Evolutionary conservation across 2,113 vertebrate genomes (phyloP).

Genomic region (Lynx canadensis): DNA sequence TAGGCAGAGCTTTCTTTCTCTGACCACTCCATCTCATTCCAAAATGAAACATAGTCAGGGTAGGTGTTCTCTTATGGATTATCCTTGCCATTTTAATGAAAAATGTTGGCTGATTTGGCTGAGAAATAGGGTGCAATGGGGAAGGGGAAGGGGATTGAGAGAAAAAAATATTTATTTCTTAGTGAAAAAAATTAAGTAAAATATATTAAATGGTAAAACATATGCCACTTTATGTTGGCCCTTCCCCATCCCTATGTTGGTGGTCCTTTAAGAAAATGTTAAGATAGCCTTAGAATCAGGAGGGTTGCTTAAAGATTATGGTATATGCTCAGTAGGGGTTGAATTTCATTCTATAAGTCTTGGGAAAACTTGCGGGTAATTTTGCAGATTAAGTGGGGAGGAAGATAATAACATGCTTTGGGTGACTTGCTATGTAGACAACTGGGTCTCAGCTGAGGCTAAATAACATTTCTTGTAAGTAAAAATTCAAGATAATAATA

Average conservation of each 20-base stretch:
- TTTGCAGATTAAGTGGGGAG: background rate
- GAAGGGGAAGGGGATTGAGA: background rate
- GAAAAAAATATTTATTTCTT: background rate
- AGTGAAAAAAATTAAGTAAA: background rate
- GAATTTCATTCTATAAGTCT: background rate
- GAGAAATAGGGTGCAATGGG: background rate
- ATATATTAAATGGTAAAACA: background rate
- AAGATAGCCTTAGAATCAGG: background rate
- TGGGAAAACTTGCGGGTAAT: background rate
- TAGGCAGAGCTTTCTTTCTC: too few species aligned
- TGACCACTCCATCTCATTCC: background rate
- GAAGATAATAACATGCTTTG: background rate
- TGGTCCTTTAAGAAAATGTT: background rate
- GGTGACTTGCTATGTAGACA: background rate
- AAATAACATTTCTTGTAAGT: background rate
- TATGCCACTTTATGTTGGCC: background rate
- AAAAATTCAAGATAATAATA: constrained; percentile 30
- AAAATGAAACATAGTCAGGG: background rate
- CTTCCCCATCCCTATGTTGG: background rate
- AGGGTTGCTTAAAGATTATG: background rate
- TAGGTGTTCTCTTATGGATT: background rate
- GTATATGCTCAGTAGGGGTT: background rate
- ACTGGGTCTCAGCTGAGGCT: background rate
- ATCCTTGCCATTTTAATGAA: background rate
- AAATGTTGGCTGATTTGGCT: background rate